Evolutionary conservation across 2,888 invertebrate genomes (phyloP).

Genomic region (Tyria jacobaeae): DNA sequence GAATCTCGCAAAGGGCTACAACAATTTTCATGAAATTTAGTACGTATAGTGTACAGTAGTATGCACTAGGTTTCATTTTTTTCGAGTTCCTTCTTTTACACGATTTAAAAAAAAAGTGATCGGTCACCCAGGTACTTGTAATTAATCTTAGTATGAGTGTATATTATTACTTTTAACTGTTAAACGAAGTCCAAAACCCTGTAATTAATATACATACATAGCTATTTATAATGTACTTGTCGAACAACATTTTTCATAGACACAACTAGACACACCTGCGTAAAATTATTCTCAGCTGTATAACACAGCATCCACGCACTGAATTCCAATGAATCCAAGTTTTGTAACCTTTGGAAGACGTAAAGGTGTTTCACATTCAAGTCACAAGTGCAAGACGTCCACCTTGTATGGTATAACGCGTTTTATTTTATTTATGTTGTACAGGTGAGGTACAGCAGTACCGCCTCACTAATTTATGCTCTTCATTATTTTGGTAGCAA

Average conservation of each 20-base stretch:
- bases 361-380: conserved; percentile 27
- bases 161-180: background rate
- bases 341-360: conserved; percentile 34
- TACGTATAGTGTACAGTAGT: too few relatives aligned
- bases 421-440: conserved; percentile 15
- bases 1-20: too few relatives aligned
- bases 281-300: conserved; percentile 7
- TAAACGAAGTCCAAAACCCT: background rate
- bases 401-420: conserved; percentile 29
- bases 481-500: background rate
- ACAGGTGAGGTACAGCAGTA: conserved; percentile 6
- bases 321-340: conserved; percentile 39
- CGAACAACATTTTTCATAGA: background rate
- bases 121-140: too few relatives aligned
- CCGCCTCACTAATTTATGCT: conserved; percentile 5
- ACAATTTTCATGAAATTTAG: too few relatives aligned
- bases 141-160: too few relatives aligned
- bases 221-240: background rate
- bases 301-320: conserved; percentile 15
- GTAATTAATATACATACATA: background rate
- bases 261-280: conserved; percentile 16
- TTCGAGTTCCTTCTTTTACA: too few relatives aligned
- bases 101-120: too few relatives aligned
- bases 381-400: conserved; percentile 22
- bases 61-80: too few relatives aligned